These are phyloP conservation scores for Litocranius walleri DNA, from an alignment of 2,113 vertebrate species.

Conservation along the genomic window DNA sequence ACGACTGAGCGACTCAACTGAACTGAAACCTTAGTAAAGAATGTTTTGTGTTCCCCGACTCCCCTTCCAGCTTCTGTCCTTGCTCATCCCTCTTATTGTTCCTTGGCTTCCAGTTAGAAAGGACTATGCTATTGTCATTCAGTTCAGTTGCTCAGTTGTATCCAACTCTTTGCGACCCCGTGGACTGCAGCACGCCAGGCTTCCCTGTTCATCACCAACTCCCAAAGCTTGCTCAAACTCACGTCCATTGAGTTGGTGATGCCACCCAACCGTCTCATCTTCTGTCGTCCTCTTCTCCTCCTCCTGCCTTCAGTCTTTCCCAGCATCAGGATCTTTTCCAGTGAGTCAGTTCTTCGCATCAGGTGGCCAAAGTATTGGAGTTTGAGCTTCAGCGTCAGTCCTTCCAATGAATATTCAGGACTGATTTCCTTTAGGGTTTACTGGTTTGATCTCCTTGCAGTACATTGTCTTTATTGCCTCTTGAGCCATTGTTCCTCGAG, in stretches of 20 bases:
- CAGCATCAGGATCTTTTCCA: not conserved
- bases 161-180: not conserved
- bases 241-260: not conserved
- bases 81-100: not conserved
- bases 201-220: not conserved
- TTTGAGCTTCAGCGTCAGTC: not conserved
- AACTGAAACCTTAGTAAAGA: not conserved
- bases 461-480: not conserved
- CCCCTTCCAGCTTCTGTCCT: not conserved
- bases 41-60: not conserved
- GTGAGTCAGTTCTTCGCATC: not conserved
- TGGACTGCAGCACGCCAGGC: not conserved
- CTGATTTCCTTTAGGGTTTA: not conserved
- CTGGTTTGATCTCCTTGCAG: not conserved
- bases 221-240: not conserved
- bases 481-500: not conserved
- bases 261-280: not conserved
- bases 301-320: not conserved
- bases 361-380: not conserved
- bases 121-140: not conserved
- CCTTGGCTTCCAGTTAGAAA: not conserved
- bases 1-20: not conserved
- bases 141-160: not conserved
- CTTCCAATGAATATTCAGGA: not conserved
- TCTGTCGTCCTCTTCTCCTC: not conserved